Evolutionary conservation across 1,140 invertebrate genomes (phyloP).

Genomic region (Scaptomyza graminum): DNA sequence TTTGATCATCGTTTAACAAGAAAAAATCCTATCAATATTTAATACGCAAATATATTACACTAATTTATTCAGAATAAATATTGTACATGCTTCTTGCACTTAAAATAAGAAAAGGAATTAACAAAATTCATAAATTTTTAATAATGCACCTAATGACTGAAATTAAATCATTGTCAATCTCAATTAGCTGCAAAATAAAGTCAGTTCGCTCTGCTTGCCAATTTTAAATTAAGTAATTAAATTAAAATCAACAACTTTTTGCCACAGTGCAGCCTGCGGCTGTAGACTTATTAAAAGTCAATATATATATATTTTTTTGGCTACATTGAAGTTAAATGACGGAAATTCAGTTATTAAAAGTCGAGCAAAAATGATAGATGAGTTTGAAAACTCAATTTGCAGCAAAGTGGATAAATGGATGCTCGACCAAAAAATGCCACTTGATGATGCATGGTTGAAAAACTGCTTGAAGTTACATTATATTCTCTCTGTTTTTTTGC

Average conservation of each 20-base stretch:
- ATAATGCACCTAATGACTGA: slow-evolving; percentile 4
- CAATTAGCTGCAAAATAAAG: background rate
- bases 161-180: slow-evolving; percentile 1
- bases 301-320: slow-evolving; percentile 56
- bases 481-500: background rate
- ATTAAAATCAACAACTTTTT: slow-evolving; percentile 46
- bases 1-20: too few relatives aligned
- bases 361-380: slow-evolving; percentile 57
- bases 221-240: slow-evolving; percentile 37
- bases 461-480: slow-evolving; percentile 23
- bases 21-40: too few relatives aligned
- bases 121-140: background rate
- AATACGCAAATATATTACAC: background rate
- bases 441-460: slow-evolving; percentile 11
- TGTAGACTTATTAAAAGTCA: slow-evolving; percentile 68
- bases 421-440: background rate
- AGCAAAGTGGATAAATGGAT: slow-evolving; percentile 15
- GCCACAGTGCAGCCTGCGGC: slow-evolving; percentile 51
- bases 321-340: slow-evolving; percentile 69
- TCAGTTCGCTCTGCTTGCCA: background rate
- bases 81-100: background rate
- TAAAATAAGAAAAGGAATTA: background rate
- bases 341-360: slow-evolving; percentile 74
- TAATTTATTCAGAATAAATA: background rate
- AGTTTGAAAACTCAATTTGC: slow-evolving; percentile 53